Evolutionary conservation across 64 coral and sea anemone genomes (phyloP).

Genomic region (Stichodactyla helianthus): DNA sequence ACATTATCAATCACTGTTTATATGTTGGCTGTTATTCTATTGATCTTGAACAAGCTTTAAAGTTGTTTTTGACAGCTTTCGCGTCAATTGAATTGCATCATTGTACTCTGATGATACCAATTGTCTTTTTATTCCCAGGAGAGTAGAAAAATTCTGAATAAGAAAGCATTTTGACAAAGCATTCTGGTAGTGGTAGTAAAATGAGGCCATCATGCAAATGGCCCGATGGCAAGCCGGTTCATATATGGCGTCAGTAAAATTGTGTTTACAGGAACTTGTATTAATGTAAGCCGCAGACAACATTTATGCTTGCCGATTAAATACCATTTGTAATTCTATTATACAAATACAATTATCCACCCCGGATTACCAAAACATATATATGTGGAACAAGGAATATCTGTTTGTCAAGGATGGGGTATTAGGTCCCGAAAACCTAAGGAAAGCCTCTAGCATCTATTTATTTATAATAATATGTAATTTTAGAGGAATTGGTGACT

Average conservation of each 20-base stretch:
- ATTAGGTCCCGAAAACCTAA: not conserved
- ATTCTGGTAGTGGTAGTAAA: no score
- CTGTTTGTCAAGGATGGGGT: not conserved
- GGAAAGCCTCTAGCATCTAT: not conserved
- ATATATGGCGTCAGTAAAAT: not conserved
- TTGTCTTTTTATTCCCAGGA: no score
- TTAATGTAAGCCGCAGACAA: not conserved
- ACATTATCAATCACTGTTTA: no score
- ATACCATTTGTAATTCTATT: not conserved
- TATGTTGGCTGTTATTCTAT: no score
- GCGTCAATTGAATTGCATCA: no score
- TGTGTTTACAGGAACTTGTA: not conserved
- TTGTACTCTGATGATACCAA: no score
- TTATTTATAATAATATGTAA: not conserved
- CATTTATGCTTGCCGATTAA: not conserved
- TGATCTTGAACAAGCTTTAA: no score
- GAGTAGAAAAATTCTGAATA: no score
- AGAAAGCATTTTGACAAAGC: no score
- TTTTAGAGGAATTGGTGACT: not conserved
- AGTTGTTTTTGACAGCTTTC: no score
- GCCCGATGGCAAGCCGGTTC: not conserved
- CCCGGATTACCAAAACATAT: not conserved
- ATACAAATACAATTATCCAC: not conserved
- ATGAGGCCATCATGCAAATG: no score
- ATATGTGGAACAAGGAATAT: not conserved